Conservation (phyloP, 2,888 invertebrate genomes). For the Panzeria rudis region DNA sequence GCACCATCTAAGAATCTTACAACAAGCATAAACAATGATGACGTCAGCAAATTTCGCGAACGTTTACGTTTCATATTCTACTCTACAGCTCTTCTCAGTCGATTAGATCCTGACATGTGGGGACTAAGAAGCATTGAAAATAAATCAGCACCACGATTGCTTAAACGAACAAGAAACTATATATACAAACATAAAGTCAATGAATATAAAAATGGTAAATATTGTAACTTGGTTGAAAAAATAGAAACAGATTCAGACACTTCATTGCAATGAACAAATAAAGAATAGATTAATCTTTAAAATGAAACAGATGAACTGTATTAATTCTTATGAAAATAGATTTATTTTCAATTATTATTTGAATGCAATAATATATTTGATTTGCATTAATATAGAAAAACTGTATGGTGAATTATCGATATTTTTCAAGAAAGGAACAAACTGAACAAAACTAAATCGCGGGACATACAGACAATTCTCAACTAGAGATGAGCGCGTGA, state of each 20-base stretch:
- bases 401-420: too few relatives aligned
- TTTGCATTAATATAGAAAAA: too few relatives aligned
- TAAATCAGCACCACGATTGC: neutral
- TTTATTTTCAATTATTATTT: neutral
- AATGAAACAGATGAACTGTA: neutral
- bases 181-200: neutral
- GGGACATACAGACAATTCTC: too few relatives aligned
- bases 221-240: slow-evolving; percentile 31
- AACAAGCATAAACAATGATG: slow-evolving; percentile 32
- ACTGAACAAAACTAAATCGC: too few relatives aligned
- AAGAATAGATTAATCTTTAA: neutral
- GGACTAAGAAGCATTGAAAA: slow-evolving; percentile 34
- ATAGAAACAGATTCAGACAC: slow-evolving; percentile 60
- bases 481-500: too few relatives aligned
- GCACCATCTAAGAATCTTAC: neutral
- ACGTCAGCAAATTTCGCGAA: slow-evolving; percentile 77
- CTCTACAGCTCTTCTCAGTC: slow-evolving; percentile 79
- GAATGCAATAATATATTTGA: too few relatives aligned
- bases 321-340: neutral
- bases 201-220: slow-evolving; percentile 4
- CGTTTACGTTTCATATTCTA: slow-evolving; percentile 79
- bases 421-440: too few relatives aligned
- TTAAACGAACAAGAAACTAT: slow-evolving; percentile 7
- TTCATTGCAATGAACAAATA: slow-evolving; percentile 4
- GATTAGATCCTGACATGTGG: slow-evolving; percentile 75